These are phyloP conservation scores for Solen grandis DNA, from an alignment of 1,140 invertebrate species.

Conservation along the genomic window DNA sequence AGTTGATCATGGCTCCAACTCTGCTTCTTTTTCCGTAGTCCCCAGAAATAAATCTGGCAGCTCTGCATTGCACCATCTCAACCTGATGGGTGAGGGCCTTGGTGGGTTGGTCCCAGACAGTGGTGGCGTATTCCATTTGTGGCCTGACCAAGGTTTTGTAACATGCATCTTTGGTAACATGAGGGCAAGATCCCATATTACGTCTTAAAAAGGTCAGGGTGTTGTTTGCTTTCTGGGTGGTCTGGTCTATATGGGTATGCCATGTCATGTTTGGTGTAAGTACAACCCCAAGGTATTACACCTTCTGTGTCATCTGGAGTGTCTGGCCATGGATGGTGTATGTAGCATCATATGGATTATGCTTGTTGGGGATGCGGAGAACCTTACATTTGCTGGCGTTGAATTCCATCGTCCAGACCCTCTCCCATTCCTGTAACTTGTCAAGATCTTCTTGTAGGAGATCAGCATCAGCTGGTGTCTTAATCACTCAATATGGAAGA, in stretches of 20 bases:
- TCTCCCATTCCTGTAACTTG: neutral
- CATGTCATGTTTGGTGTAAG: neutral
- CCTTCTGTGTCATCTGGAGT: neutral
- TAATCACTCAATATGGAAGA: neutral
- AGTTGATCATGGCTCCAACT: no score
- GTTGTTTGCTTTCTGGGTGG: no score
- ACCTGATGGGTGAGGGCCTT: no score
- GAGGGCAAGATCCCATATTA: no score
- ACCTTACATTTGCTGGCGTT: neutral
- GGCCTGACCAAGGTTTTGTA: no score
- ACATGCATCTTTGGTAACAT: no score
- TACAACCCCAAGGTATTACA: neutral
- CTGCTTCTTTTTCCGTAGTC: no score
- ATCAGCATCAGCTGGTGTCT: neutral
- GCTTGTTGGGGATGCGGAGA: neutral
- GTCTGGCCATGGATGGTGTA: neutral
- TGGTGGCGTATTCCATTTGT: no score
- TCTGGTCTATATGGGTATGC: neutral
- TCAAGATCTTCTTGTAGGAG: neutral
- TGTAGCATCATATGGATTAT: neutral
- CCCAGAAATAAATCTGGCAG: no score
- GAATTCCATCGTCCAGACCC: neutral
- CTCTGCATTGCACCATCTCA: no score
- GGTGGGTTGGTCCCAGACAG: no score
- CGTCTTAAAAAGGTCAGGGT: no score